Evolutionary conservation across 2,797 vertebrate genomes (phyloP), one percentile per base, ranked within the genome.

Genomic region (Hemitrygon akajei): DNA sequence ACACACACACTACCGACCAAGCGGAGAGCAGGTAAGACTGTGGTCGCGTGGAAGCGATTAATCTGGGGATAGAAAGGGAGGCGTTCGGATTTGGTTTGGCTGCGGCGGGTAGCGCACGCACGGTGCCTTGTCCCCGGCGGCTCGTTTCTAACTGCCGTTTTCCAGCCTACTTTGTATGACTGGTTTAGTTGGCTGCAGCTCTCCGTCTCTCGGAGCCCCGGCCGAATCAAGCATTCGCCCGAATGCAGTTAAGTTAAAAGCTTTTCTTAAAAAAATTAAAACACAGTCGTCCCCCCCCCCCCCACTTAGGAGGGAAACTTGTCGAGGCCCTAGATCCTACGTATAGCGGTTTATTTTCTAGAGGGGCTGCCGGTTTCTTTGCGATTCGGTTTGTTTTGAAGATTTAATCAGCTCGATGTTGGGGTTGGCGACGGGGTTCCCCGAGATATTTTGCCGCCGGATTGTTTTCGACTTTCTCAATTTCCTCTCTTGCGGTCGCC

Each of bases 401-500:
- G 98, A 99, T 99, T 97, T 98, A 98, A 99, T 99, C 98, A 98
- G 98, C 97, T 97, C 97, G 98, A 97, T 97, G 98, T 98, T 98
- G 98, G 97, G 97, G 98, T 98, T 69, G 14, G 98, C 18, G 40
- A 20, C 4, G 22, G 81, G 22, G 47, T 3, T 11, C 11, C n/a
- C 97, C 98, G 98, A 98, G 98, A 98, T 97, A 97, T 97, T 97
- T 97, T 97, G 97, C 97, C 96, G 96, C 97, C 97, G 96, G 97
- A 97, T 96, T 96, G 95, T 97, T 97, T 97, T 96, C 4, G 30
- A 95, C 96, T 95, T 96, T 95, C 18, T 14, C 82, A 47, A 47
- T 94, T 93, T 94, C 96, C 96, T 96, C 94, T 95, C 95, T 94
- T 96, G 96, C 96, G 97, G 97, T 98, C 98, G 98, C 10, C 1